Percentiles rank a stretch among this genome's conserved stretches.
phyloP scores from a whole-genome alignment of 2,113 vertebrate species.

The Dolichotis patagonum region DNA sequence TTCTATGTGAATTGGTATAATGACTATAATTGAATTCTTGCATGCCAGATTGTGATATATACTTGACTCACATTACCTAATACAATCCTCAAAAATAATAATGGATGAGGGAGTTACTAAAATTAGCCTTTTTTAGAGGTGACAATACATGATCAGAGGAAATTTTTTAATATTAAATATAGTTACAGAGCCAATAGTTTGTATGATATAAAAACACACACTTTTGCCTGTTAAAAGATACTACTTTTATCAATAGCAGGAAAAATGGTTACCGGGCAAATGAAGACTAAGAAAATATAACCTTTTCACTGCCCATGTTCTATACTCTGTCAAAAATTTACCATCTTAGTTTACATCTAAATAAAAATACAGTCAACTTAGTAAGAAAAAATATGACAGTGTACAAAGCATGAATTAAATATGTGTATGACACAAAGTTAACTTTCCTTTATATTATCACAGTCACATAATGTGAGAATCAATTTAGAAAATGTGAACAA shows the following conservation, averaged over 20 bases:
- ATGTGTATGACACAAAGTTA: not conserved
- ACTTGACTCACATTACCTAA: conserved; percentile 57
- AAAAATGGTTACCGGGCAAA: not conserved
- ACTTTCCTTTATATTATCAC: not conserved
- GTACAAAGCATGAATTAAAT: not conserved
- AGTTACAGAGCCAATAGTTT: not conserved
- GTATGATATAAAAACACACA: not conserved
- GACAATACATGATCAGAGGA: not conserved
- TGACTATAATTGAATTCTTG: not conserved
- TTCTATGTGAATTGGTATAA: conserved; percentile 65
- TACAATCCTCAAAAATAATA: conserved; percentile 55
- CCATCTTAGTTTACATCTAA: not conserved
- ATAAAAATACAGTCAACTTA: not conserved
- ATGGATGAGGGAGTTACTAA: not conserved
- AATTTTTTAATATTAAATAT: not conserved
- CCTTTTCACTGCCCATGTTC: not conserved
- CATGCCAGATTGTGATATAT: conserved; percentile 37
- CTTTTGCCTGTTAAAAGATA: not conserved
- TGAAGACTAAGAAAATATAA: not conserved
- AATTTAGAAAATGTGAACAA: conserved; percentile 39
- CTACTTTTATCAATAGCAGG: not conserved
- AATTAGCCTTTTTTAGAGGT: not conserved
- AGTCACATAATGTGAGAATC: not conserved
- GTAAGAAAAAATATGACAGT: not conserved
- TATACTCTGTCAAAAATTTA: not conserved